Evolutionary conservation across 2,888 invertebrate genomes (phyloP).

Genomic region (Acleris laterana): DNA sequence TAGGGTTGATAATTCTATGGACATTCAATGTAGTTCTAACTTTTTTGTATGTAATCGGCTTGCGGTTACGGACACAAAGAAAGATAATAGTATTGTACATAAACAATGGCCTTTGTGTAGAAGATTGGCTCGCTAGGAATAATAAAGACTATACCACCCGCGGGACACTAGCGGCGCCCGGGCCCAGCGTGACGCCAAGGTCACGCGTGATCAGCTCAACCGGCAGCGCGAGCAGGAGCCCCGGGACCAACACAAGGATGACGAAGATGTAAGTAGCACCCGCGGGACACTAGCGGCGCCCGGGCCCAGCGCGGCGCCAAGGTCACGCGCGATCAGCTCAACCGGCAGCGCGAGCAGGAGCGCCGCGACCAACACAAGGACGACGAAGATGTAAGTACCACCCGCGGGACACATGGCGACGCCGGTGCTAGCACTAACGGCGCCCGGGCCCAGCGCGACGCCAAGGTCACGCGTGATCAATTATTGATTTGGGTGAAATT

Average conservation of each 20-base stretch:
- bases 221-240: conserved; percentile 70
- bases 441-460: conserved; percentile 95
- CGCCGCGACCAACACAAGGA: conserved; percentile 70
- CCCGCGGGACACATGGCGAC: conserved; percentile 90
- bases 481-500: conserved; percentile 46
- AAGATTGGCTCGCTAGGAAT: too few relatives aligned
- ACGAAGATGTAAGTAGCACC: conserved; percentile 62
- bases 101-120: too few relatives aligned
- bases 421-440: too few relatives aligned
- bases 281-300: conserved; percentile 88
- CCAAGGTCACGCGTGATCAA: conserved; percentile 90
- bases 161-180: conserved; percentile 91
- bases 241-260: conserved; percentile 71
- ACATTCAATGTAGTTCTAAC: too few relatives aligned
- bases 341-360: conserved; percentile 72
- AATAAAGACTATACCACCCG: too few relatives aligned
- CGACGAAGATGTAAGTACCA: conserved; percentile 62
- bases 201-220: conserved; percentile 87
- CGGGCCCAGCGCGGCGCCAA: conserved; percentile 96
- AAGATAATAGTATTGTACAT: too few relatives aligned
- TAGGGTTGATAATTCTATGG: too few relatives aligned
- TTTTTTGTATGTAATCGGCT: too few relatives aligned
- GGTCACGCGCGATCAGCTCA: conserved; percentile 88
- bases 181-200: conserved; percentile 95
- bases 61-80: too few relatives aligned